Evolutionary conservation across 2,113 vertebrate species (phyloP).

Genomic region (Orthonyx spaldingii): DNA sequence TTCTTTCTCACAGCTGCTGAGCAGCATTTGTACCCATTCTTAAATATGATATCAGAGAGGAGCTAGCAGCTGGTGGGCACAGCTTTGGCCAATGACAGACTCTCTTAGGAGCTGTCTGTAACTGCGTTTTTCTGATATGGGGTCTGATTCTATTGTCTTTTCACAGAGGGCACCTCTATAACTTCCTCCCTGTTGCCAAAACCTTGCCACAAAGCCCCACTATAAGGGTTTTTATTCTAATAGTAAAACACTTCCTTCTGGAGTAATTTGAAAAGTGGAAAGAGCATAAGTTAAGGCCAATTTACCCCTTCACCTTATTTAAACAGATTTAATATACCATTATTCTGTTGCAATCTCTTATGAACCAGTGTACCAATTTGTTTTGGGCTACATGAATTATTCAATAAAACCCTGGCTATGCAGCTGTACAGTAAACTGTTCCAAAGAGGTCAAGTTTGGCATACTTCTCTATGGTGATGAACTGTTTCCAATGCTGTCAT

Average conservation of each 20-base stretch:
- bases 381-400: not conserved
- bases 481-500: not conserved
- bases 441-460: not conserved
- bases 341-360: not conserved
- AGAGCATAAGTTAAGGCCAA: not conserved
- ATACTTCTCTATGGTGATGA: not conserved
- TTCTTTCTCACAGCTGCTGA: not conserved
- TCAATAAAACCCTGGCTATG: not conserved
- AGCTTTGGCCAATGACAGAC: not conserved
- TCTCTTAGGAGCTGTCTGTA: not conserved
- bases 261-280: not conserved
- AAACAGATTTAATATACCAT: not conserved
- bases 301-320: not conserved
- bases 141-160: not conserved
- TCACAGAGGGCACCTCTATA: fast-evolving
- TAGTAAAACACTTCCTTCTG: not conserved
- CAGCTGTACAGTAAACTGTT: not conserved
- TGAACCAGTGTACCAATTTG: not conserved
- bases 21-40: not conserved
- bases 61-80: not conserved
- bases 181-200: not conserved
- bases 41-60: not conserved
- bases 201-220: not conserved
- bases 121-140: not conserved
- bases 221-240: not conserved